A percentile compares a stretch with the other conserved stretches of the same genome.
These are phyloP conservation scores for Melanostigma gelatinosum DNA, from an alignment of 2,113 vertebrate species.

Conservation along the genomic window DNA sequence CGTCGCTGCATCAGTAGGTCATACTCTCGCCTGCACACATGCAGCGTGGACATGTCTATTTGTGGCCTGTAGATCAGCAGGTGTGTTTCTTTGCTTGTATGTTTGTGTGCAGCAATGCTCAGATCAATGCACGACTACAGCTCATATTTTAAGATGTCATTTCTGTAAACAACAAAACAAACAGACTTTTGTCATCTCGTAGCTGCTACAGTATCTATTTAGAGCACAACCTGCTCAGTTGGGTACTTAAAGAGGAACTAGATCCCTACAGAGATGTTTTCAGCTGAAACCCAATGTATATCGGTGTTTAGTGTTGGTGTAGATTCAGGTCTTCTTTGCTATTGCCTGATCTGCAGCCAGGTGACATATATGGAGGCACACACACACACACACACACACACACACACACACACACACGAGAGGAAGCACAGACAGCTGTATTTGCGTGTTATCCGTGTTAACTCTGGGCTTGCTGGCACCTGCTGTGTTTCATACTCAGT, in stretches of 20 bases:
- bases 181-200: neutral
- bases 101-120: slow-evolving; percentile 9
- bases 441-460: slow-evolving; percentile 13
- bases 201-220: neutral
- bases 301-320: too few species aligned
- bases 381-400: neutral
- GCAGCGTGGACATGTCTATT: neutral
- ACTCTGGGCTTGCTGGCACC: slow-evolving; percentile 52
- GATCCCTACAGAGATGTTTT: neutral
- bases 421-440: slow-evolving; percentile 20
- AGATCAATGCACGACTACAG: neutral
- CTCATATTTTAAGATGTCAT: neutral
- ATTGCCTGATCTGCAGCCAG: too few species aligned
- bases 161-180: neutral
- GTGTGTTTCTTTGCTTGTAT: slow-evolving; percentile 3
- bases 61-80: slow-evolving; percentile 17
- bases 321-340: too few species aligned
- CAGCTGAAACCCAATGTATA: too few species aligned
- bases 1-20: slow-evolving; percentile 28
- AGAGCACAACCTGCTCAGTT: neutral
- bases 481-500: slow-evolving; percentile 60
- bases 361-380: too few species aligned
- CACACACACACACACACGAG: neutral
- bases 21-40: slow-evolving; percentile 22
- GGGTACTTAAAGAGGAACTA: neutral